Base-by-base conservation (phyloP, 2,113 vertebrate genomes). In the Apus apus region DNA sequence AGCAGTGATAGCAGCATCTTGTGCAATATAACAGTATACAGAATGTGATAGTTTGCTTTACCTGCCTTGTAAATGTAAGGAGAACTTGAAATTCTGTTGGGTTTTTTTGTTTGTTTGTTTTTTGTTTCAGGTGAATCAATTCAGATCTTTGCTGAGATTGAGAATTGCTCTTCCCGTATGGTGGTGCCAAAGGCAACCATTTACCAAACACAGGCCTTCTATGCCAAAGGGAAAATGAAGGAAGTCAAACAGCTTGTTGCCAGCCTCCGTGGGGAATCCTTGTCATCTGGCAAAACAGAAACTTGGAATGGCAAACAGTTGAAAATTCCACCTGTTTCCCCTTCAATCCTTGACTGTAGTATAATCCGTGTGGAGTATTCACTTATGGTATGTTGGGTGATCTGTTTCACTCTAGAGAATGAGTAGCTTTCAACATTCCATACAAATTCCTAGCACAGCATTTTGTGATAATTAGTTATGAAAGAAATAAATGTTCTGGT, bases 141-240 rank as follows among this genome's bases (percentile, higher is more conserved):
- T 98, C 99, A 99, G 98, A 99, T 99, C 97, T 99, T 99, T 92
- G 99, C 99, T 6, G 99, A 99, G 97, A 99, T 99, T 87, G 99
- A 99, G 97, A 99, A 99, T 96, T 99, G 99, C 97, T 99, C 99
- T 51, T 99, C 99, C 86, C 98, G 99, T 84, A 98, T 99, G 98
- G 98, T 99, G 80, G 99, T 99, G 98, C 99, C 99, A 98, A 99
- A 99, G 98, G 99, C 99, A 87, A 97, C 99, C 98, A 99, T 99
- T 98, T 99, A 99, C 98, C 99, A 99, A 98, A 99, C 99, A 8
- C 99, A 99, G 98, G 99, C 99, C 97, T 99, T 99, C 89, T 99
- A 99, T 96, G 99, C 99, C 98, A 99, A 99, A 99, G 99, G 99
- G 97, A 99, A 99, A 98, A 99, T 99, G 98, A 99, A 99, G 99